Conservation (phyloP, 2,888 invertebrate species). For the Augiades crinisus region DNA sequence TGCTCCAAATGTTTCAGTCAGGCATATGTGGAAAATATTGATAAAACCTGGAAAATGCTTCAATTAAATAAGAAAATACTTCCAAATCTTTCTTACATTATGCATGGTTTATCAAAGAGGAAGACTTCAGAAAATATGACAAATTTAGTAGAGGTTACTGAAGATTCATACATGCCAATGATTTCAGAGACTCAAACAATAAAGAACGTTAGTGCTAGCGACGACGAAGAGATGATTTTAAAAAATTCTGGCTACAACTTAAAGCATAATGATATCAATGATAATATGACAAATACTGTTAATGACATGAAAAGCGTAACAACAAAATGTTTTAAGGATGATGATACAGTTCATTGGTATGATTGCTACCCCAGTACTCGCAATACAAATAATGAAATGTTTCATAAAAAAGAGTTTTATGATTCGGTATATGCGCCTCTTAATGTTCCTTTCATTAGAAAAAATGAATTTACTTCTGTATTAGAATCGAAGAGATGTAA, state of each 20-base stretch:
- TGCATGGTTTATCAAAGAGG: constrained; percentile 37
- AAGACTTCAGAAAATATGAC: constrained; percentile 27
- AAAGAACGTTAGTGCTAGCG: constrained; percentile 12
- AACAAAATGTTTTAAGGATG: constrained; percentile 27
- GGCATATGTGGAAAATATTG: constrained; percentile 41
- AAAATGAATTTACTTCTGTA: constrained; percentile 24
- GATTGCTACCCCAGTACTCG: constrained; percentile 25
- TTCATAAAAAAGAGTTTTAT: constrained; percentile 36
- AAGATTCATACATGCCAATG: background rate
- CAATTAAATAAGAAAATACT: constrained; percentile 34
- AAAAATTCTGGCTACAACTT: constrained; percentile 41
- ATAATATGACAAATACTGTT: constrained; percentile 37
- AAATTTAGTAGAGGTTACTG: constrained; percentile 16
- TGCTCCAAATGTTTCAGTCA: constrained; percentile 52
- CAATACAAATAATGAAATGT: constrained; percentile 26
- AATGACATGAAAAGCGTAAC: constrained; percentile 36
- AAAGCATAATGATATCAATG: constrained; percentile 31
- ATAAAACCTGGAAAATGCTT: constrained; percentile 46
- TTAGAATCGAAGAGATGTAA: constrained; percentile 44
- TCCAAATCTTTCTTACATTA: constrained; percentile 50
- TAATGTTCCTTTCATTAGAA: constrained; percentile 25
- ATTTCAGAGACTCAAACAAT: constrained; percentile 14
- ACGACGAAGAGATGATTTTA: constrained; percentile 41
- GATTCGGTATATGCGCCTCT: constrained; percentile 44
- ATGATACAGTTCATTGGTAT: constrained; percentile 27